Conservation (phyloP, 2,797 vertebrate species). For the Chelon labrosus region DNA sequence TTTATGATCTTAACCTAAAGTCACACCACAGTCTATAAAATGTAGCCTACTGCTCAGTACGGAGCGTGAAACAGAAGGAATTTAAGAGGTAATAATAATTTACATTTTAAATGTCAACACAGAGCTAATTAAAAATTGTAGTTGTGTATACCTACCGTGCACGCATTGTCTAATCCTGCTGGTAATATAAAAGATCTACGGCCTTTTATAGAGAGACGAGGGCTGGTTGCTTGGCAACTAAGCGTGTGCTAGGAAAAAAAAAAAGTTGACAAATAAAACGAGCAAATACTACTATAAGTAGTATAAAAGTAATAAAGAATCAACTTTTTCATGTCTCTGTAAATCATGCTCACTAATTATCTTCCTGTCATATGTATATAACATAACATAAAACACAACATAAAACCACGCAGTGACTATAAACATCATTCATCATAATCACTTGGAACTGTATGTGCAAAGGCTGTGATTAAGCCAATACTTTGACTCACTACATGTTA, state of each 20-base stretch:
- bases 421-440: neutral
- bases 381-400: too few species aligned
- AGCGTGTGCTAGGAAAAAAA: neutral
- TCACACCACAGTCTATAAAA: neutral
- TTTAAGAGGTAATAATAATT: conserved; percentile 21
- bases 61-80: conserved; percentile 12
- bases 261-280: conserved; percentile 33
- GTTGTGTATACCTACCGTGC: conserved; percentile 9
- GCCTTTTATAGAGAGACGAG: conserved; percentile 30
- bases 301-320: neutral
- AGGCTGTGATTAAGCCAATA: neutral
- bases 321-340: neutral
- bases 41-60: too few species aligned
- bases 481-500: neutral
- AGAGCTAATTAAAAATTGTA: conserved; percentile 42
- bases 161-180: conserved; percentile 37
- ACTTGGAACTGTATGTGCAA: neutral
- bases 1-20: neutral
- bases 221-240: conserved; percentile 68
- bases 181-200: conserved; percentile 36
- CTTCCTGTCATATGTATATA: neutral
- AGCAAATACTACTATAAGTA: neutral
- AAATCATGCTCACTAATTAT: neutral
- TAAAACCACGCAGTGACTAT: neutral
- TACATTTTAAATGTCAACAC: conserved; percentile 4